These are phyloP conservation scores for Bombylius discolor DNA, from an alignment of 2,888 invertebrate species.

Conservation along the genomic window DNA sequence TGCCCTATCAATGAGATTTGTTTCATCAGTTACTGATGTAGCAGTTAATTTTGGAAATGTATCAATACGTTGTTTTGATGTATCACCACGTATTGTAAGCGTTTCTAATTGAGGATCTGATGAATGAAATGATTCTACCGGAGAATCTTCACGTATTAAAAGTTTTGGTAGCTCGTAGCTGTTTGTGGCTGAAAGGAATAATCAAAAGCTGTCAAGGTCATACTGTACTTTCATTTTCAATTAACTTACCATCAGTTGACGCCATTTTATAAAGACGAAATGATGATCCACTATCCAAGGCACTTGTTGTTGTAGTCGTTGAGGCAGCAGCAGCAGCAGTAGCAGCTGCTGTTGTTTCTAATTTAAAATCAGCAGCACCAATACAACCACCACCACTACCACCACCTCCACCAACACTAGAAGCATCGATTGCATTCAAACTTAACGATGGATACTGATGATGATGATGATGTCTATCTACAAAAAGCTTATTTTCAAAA, in stretches of 20 bases:
- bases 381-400: not conserved
- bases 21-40: not conserved
- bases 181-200: constrained; percentile 13
- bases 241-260: constrained; percentile 14
- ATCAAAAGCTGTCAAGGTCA: not conserved
- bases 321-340: constrained; percentile 3
- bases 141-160: constrained; percentile 19
- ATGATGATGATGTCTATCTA: constrained; percentile 9
- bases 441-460: constrained; percentile 2
- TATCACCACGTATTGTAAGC: constrained; percentile 15
- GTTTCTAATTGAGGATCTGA: constrained; percentile 17
- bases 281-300: constrained; percentile 13
- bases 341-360: constrained; percentile 9
- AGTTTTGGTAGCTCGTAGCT: constrained; percentile 18
- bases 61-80: constrained; percentile 14
- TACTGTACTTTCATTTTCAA: too few relatives aligned
- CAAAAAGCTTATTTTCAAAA: constrained; percentile 16
- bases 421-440: constrained; percentile 10
- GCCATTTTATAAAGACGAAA: constrained; percentile 15
- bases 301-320: constrained; percentile 10
- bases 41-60: constrained; percentile 10
- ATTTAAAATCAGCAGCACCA: constrained; percentile 12
- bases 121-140: constrained; percentile 16
- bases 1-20: not conserved
- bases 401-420: constrained; percentile 1